Evolutionary conservation across 2,888 invertebrate species (phyloP), one percentile per base, ranked within the genome.

Genomic region (Drosophila pseudotakahashii): DNA sequence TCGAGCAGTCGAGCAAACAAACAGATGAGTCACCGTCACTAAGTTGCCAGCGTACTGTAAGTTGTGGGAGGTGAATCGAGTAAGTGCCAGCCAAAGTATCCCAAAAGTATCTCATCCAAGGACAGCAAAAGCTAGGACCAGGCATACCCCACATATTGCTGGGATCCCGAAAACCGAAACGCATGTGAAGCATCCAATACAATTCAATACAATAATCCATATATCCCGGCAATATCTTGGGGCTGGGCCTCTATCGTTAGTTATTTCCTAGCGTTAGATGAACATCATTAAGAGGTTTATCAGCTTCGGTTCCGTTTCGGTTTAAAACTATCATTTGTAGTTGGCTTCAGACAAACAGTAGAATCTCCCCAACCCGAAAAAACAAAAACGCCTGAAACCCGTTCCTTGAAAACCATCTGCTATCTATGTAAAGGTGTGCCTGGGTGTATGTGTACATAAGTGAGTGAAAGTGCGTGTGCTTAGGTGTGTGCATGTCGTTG

Each of bases 261-360:
- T 61, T 23, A 14, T 23, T 37, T 26, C 30, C 44, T 66, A 66
- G 69, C 37, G 34, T 47, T 66, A 66, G 66, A 39, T 69, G 54
- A 69, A 54, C 55, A 66, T 69, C 16, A 45, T 36, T 54, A 47
- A 55, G 37, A 69, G 66, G 66, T 39, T 68, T 53, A 66, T 68
- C 19, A 32, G 53, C 67, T 64, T 67, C 51, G 51, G 63, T 64
- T 63, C 19, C 57, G 23, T 59, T 59, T 59, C 59, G 58, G 59
- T 42, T 69, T 69, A 30, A 34, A 66, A 54, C 54, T 69, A 41
- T 66, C 13, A 66, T 66, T 66, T 66, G 66, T 66, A 66, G 70
- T 67, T 69, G 70, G 66, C 66, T 70, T 69, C 47, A 48, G 69
- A 36, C 13, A 7, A 68, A 48, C 26, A 10, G 54, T 63, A 63